Base-by-base conservation (phyloP, 2,888 invertebrate species). In the Pheosia gnoma region DNA sequence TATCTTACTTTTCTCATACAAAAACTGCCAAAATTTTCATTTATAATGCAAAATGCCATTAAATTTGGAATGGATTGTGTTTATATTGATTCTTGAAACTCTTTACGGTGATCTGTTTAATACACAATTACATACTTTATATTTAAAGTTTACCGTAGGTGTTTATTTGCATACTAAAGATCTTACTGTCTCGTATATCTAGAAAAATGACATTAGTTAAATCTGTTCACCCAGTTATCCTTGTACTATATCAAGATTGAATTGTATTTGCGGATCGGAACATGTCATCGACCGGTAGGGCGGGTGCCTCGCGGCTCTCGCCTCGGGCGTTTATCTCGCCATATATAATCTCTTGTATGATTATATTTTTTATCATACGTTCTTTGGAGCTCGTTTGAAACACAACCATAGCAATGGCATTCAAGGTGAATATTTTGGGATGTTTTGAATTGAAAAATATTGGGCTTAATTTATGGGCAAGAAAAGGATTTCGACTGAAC, bases 181-280 rank as follows among this genome's bases (percentile, higher is more conserved):
- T 55, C 37, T 38, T 11, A 39, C 5, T 36, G 39, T 55, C 10
- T 39, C 55, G 7, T 37, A 55, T 55, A 55, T 39, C 55, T 55
- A 39, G 55, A 55, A 55, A 25, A 38, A 52, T 52, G 0, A 7
- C 13, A 39, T 38, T 55, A 55, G 38, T 6, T n/a, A 38, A 10
- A 58, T 59, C 55, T 53, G 60, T 60, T 57, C 67, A 74, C 62
- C 80, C 55, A 47, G 60, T 60, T 57, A 66, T 74, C 62, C 80
- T 82, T 79, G 82, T 78, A 59, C 75, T 68, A 80, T 71, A 75
- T 77, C 66, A 71, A 75, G 67, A 75, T 75, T 73, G 75, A 76
- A 54, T 69, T 75, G 74, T 74, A 67, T 68, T 66, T 65, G 76
- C 71, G 74, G 73, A 77, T 78, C 72, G 68, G 61, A 64, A 61